Evolutionary conservation across 1,140 invertebrate species (phyloP).

Genomic region (Pteromalus puparum): DNA sequence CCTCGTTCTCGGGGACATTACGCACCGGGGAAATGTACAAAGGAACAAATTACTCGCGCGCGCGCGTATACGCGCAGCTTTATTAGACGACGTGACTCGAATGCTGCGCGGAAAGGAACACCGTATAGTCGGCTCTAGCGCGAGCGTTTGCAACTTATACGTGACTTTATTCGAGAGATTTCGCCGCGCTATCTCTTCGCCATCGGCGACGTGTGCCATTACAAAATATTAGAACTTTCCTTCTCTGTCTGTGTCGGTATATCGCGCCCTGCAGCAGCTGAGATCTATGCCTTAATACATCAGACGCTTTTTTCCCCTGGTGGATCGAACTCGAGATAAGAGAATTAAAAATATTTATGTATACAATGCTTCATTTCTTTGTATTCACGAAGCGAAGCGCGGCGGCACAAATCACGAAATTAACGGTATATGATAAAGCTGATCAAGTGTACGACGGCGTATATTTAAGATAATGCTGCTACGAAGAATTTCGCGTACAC

Average conservation of each 20-base stretch:
- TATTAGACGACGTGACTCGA: constrained; percentile 57
- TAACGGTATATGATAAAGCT: too few relatives aligned
- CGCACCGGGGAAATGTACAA: constrained; percentile 48
- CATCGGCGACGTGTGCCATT: constrained; percentile 43
- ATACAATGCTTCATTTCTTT: neutral
- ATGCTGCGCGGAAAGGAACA: constrained; percentile 35
- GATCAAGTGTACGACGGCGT: neutral
- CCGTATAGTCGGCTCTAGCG: constrained; percentile 15
- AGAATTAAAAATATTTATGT: neutral
- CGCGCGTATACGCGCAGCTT: constrained; percentile 52
- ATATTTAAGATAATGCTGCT: too few relatives aligned
- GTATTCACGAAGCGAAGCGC: neutral
- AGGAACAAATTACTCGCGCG: constrained; percentile 53
- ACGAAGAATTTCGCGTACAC: too few relatives aligned
- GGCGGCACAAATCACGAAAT: too few relatives aligned
- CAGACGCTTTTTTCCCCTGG: neutral
- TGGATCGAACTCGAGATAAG: neutral
- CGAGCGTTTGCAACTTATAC: constrained; percentile 42
- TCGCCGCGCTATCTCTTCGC: constrained; percentile 21
- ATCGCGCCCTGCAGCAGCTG: neutral
- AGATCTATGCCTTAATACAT: neutral
- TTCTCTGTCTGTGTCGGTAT: neutral
- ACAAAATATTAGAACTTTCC: constrained; percentile 40
- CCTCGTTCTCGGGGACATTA: constrained; percentile 14
- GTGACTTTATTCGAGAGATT: constrained; percentile 45